A percentile compares a stretch with the other conserved stretches of the same genome.
Conservation (phyloP, 2,797 vertebrate species). For the Pelochelys cantorii region DNA sequence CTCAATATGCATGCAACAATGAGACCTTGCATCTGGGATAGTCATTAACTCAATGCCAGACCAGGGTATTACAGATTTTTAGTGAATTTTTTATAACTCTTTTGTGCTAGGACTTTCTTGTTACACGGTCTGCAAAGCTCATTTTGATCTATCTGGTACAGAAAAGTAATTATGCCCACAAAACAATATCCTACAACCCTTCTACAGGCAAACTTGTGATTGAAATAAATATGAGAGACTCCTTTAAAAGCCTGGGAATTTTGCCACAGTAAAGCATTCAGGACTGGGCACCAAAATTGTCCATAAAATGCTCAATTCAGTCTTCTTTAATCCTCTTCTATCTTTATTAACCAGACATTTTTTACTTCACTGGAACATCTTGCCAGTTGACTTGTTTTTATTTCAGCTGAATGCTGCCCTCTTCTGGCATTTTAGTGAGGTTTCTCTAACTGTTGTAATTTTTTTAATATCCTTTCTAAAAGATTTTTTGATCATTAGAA, state of each 20-base stretch:
- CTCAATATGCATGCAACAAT: not conserved
- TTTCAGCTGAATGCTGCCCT: constrained; percentile 67
- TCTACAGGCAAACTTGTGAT: not conserved
- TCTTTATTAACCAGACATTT: not conserved
- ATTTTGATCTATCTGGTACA: not conserved
- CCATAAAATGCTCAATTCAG: not conserved
- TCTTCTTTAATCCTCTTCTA: not conserved
- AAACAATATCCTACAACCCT: rapidly evolving
- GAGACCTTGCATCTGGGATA: not conserved
- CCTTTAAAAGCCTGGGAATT: not conserved
- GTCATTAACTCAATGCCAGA: rapidly evolving
- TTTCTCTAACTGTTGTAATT: not conserved
- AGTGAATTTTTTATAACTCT: not conserved
- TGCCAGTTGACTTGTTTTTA: not conserved
- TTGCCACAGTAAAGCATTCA: not conserved
- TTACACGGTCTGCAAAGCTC: not conserved
- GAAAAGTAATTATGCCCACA: not conserved
- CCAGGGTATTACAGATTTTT: not conserved
- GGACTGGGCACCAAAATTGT: not conserved
- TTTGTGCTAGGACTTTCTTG: not conserved
- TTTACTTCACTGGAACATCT: not conserved
- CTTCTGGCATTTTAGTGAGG: constrained; percentile 54
- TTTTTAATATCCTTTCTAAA: not conserved
- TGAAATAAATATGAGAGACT: not conserved
- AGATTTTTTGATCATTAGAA: not conserved